Conservation (phyloP, 1,140 invertebrate genomes). For the Mizuhopecten yessoensis region DNA sequence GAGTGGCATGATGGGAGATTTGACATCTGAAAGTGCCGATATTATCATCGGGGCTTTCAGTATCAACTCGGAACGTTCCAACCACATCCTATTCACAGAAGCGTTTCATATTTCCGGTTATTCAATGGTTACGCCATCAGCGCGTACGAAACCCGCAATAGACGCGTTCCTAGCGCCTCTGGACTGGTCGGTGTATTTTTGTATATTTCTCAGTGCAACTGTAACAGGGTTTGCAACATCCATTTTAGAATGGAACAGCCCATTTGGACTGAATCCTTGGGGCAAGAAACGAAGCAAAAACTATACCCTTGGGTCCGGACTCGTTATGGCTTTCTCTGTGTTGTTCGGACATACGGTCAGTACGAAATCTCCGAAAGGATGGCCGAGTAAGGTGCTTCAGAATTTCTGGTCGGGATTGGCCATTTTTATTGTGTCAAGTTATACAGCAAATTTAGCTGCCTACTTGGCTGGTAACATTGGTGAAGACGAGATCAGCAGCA, state of each 20-base stretch:
- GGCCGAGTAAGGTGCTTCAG: slow-evolving; percentile 92
- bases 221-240: slow-evolving; percentile 95
- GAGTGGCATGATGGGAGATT: slow-evolving; percentile 94
- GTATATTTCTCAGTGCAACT: slow-evolving; percentile 94
- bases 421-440: slow-evolving; percentile 96
- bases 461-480: slow-evolving; percentile 90
- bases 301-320: slow-evolving; percentile 90
- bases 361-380: slow-evolving; percentile 92
- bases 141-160: slow-evolving; percentile 89
- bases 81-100: slow-evolving; percentile 93
- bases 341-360: slow-evolving; percentile 75
- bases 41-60: slow-evolving; percentile 94
- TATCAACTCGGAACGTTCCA: slow-evolving; percentile 88
- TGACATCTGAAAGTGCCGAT: slow-evolving; percentile 93
- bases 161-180: slow-evolving; percentile 95
- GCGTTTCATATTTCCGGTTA: slow-evolving; percentile 94
- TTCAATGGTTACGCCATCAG: slow-evolving; percentile 80
- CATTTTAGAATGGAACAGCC: slow-evolving; percentile 95
- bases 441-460: slow-evolving; percentile 96
- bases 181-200: slow-evolving; percentile 94
- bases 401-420: slow-evolving; percentile 97
- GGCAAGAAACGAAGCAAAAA: slow-evolving; percentile 95
- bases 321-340: slow-evolving; percentile 92
- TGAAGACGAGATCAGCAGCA: slow-evolving; percentile 68
- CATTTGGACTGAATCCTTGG: slow-evolving; percentile 97